phyloP scores from a whole-genome alignment of 92 coral and sea anemone genomes.

The Phenganax stokvisi region DNA sequence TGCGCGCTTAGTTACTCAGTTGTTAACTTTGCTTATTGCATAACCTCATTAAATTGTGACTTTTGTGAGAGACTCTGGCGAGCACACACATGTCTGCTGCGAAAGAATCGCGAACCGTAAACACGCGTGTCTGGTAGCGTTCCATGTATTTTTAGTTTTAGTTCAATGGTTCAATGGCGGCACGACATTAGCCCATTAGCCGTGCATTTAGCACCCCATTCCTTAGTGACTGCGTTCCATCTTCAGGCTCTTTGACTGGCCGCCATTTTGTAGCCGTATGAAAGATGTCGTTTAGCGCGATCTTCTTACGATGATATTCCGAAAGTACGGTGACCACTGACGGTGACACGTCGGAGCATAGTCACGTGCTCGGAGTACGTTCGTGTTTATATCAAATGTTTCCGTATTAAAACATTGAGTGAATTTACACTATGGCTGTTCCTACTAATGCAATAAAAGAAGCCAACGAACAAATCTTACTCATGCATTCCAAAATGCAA shows the following conservation, averaged over 20 bases:
- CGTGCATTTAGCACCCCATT: too few species aligned
- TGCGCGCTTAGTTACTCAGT: too few species aligned
- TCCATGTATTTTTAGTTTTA: too few species aligned
- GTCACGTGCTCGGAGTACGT: background rate
- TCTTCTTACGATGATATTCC: background rate
- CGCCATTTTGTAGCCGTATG: slow-evolving; percentile 1
- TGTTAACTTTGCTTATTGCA: too few species aligned
- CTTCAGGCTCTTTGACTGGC: background rate
- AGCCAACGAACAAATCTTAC: slow-evolving; percentile 86
- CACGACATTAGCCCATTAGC: too few species aligned
- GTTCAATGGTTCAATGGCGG: too few species aligned
- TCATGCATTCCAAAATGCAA: slow-evolving; percentile 58
- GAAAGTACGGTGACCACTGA: background rate
- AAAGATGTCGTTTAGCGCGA: background rate
- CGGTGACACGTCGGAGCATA: background rate
- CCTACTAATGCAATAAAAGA: slow-evolving; percentile 83
- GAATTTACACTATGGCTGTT: slow-evolving; percentile 48
- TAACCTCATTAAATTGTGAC: too few species aligned
- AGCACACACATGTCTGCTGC: too few species aligned
- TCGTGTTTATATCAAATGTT: background rate
- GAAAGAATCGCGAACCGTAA: too few species aligned
- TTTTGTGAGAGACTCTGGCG: too few species aligned
- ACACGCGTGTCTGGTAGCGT: too few species aligned
- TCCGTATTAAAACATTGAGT: background rate
- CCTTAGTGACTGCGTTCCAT: too few species aligned